Evolutionary conservation across 2,888 invertebrate species (phyloP).

Genomic region (Electrophaes corylata): DNA sequence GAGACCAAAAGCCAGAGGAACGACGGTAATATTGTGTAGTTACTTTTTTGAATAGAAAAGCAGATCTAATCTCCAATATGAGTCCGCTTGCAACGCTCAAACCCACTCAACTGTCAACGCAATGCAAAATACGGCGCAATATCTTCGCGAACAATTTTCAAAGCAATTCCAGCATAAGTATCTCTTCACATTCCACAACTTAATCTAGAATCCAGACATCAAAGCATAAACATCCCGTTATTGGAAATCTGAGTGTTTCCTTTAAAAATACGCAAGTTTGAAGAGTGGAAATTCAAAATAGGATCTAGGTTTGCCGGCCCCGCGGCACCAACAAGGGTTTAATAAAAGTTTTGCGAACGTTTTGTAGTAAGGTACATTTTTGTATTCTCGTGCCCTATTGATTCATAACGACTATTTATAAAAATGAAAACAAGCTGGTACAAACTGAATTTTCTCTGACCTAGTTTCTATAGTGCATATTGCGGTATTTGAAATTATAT

Average conservation of each 20-base stretch:
- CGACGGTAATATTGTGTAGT: background rate
- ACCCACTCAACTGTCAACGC: constrained; percentile 10
- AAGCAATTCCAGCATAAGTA: constrained; percentile 17
- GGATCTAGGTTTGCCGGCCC: constrained; percentile 57
- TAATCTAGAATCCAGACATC: constrained; percentile 42
- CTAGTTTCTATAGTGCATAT: background rate
- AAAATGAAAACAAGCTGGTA: background rate
- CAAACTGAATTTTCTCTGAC: background rate
- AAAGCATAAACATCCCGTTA: constrained; percentile 43
- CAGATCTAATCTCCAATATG: constrained; percentile 9
- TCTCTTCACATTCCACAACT: constrained; percentile 33
- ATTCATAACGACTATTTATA: background rate
- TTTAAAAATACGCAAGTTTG: constrained; percentile 45
- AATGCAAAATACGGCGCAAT: constrained; percentile 19
- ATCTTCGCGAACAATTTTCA: constrained; percentile 15
- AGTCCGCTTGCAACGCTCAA: constrained; percentile 7
- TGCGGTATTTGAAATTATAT: background rate
- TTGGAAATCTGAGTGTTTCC: constrained; percentile 60
- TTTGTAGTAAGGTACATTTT: constrained; percentile 22
- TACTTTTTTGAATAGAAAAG: constrained; percentile 5
- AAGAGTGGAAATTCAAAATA: constrained; percentile 57
- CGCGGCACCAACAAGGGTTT: constrained; percentile 44
- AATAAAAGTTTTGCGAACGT: constrained; percentile 25
- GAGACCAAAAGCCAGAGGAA: background rate
- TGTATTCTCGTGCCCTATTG: background rate